Conservation (phyloP, 2,797 vertebrate species). For the Manis javanica region DNA sequence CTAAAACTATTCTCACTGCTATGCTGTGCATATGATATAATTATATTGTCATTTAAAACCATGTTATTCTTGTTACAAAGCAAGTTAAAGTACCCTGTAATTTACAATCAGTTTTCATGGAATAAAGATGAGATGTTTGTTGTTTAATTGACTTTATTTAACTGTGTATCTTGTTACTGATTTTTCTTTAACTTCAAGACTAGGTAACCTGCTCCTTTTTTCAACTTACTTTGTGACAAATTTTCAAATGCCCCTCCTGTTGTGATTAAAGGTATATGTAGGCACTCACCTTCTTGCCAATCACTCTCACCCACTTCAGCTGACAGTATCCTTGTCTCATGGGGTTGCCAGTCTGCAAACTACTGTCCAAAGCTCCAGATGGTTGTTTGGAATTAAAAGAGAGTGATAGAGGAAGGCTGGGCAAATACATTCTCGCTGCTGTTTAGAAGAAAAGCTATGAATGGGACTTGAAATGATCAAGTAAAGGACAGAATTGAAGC, state of each 20-base stretch:
- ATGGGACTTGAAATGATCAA: neutral
- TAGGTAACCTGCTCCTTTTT: neutral
- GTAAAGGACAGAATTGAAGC: neutral
- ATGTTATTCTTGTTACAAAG: neutral
- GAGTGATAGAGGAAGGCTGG: neutral
- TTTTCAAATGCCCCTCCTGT: neutral
- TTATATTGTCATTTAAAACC: neutral
- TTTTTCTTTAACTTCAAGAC: constrained; percentile 13
- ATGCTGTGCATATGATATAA: neutral
- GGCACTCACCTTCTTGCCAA: neutral
- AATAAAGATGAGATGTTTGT: neutral
- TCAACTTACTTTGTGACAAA: neutral
- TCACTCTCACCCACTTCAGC: neutral
- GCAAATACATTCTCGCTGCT: neutral
- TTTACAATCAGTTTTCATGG: neutral
- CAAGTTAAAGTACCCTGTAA: neutral
- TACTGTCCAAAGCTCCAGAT: neutral
- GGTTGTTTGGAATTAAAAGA: neutral
- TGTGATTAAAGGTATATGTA: neutral
- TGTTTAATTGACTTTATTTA: constrained; percentile 17
- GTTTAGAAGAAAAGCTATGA: neutral
- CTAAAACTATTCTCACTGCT: neutral
- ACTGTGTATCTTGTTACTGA: neutral
- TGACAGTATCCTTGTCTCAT: neutral
- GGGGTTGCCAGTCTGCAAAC: neutral